phyloP scores from a whole-genome alignment of 2,113 vertebrate genomes.

The Halichoeres trimaculatus region DNA sequence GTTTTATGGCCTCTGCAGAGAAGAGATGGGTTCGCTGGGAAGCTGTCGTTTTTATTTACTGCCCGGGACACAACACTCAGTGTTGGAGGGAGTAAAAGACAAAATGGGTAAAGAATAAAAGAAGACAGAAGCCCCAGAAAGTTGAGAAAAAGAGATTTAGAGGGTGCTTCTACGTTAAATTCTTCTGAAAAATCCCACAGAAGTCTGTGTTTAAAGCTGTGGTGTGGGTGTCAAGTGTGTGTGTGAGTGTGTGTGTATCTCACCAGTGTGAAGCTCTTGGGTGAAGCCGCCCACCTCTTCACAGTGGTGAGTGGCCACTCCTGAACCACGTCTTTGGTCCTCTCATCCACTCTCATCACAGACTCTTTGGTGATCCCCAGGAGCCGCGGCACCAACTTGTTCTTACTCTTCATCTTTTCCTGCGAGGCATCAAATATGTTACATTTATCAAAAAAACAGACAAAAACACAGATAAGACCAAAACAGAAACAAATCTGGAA shows the following conservation, averaged over 20 bases:
- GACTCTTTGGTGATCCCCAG: conserved; percentile 98
- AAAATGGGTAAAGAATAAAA: not conserved
- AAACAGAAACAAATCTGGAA: too few relatives aligned
- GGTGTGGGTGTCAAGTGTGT: not conserved
- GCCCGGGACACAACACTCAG: not conserved
- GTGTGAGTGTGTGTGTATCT: conserved; percentile 10
- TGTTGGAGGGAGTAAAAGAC: too few relatives aligned
- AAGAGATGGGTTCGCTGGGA: conserved; percentile 7
- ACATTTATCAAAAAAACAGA: not conserved
- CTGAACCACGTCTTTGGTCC: conserved; percentile 97
- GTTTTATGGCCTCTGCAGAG: conserved; percentile 17
- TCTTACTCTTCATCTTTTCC: conserved; percentile 99
- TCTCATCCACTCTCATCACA: conserved; percentile 98
- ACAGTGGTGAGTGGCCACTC: conserved; percentile 98
- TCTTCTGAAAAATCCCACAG: not conserved
- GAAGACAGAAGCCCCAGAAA: not conserved
- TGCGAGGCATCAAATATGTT: conserved; percentile 49
- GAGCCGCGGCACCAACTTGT: conserved; percentile 95
- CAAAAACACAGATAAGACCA: too few relatives aligned
- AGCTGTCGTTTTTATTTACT: conserved; percentile 11
- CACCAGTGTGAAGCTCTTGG: conserved; percentile 99
- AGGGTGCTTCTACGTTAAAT: not conserved
- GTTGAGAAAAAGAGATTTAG: not conserved
- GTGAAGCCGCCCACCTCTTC: conserved; percentile 98
- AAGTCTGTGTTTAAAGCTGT: not conserved